Percentiles rank a stretch among this genome's conserved stretches.
Conservation (phyloP, 1,140 invertebrate species). For the Cyrtorhinus lividipennis region DNA sequence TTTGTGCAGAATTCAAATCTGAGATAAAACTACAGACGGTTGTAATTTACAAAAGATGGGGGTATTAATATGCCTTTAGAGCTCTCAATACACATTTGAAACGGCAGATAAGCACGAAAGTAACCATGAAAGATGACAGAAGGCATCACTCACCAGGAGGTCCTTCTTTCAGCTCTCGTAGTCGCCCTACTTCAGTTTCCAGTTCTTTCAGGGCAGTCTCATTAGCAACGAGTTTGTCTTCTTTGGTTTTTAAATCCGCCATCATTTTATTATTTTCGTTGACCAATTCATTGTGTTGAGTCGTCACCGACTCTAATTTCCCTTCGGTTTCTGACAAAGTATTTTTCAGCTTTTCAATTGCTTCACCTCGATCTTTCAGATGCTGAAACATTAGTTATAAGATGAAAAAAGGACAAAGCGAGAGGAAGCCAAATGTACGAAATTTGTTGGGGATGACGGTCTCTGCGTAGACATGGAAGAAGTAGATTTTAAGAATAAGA, state of each 20-base stretch:
- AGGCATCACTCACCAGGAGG: background rate
- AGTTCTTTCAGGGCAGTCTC: slow-evolving; percentile 16
- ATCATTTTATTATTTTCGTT: slow-evolving; percentile 4
- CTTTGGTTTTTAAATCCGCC: background rate
- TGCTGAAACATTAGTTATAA: slow-evolving; percentile 21
- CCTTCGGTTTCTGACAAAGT: slow-evolving; percentile 11
- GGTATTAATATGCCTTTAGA: too few species aligned
- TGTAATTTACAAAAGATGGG: too few species aligned
- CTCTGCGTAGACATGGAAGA: too few species aligned
- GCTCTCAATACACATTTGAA: too few species aligned
- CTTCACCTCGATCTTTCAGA: slow-evolving; percentile 21
- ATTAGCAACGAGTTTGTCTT: slow-evolving; percentile 11
- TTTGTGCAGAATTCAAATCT: background rate
- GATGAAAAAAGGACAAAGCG: too few species aligned
- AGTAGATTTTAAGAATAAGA: too few species aligned
- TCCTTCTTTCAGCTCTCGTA: slow-evolving; percentile 15
- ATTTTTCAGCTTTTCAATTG: slow-evolving; percentile 19
- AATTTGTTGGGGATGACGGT: too few species aligned
- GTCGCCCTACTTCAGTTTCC: slow-evolving; percentile 11
- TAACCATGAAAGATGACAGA: background rate
- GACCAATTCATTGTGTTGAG: background rate
- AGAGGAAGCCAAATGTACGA: too few species aligned
- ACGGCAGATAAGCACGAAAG: background rate
- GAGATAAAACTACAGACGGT: background rate
- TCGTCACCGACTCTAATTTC: slow-evolving; percentile 14